Evolutionary conservation across 2,113 vertebrate species (phyloP).

Genomic region (Turdus rufiventris): DNA sequence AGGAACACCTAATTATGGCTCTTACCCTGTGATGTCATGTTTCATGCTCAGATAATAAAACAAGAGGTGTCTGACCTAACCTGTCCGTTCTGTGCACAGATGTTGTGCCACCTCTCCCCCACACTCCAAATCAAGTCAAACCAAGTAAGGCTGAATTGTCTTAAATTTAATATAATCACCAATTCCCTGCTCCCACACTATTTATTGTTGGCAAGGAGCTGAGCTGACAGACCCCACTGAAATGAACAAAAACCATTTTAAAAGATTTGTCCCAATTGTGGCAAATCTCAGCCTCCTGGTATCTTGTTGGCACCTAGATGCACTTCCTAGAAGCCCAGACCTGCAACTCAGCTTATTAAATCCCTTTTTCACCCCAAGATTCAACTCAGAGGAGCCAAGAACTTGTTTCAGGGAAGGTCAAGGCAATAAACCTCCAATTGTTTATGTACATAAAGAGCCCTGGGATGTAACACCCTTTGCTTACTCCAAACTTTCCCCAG

Average conservation of each 20-base stretch:
- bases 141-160: neutral
- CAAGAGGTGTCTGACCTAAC: neutral
- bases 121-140: neutral
- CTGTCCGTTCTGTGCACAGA: neutral
- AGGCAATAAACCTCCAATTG: neutral
- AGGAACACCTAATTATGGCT: neutral
- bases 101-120: neutral
- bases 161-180: neutral
- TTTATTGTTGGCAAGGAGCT: neutral
- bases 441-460: neutral
- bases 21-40: neutral
- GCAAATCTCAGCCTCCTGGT: neutral
- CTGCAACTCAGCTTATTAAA: neutral
- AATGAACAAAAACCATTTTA: neutral
- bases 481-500: neutral
- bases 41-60: neutral
- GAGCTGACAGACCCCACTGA: neutral
- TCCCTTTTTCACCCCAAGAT: neutral
- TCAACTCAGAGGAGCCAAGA: neutral
- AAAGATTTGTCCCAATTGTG: neutral
- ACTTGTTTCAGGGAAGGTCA: neutral
- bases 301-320: neutral
- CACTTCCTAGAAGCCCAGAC: neutral
- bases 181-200: neutral
- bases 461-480: neutral